Base-by-base conservation (phyloP, 2,113 vertebrate genomes). In the Microtus montanus region DNA sequence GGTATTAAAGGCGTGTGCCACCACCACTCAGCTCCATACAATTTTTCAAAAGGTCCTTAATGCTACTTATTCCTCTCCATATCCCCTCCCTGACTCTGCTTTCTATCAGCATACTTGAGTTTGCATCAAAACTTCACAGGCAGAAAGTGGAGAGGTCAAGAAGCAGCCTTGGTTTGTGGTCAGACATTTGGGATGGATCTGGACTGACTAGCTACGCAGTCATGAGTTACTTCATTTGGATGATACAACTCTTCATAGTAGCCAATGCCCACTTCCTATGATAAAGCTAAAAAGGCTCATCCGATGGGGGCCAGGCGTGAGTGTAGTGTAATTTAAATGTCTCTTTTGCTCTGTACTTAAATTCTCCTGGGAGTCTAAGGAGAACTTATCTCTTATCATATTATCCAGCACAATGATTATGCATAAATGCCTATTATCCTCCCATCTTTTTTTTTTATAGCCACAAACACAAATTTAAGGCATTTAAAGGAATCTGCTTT, bases 321-420 rank as follows among this genome's bases (percentile, higher is more conserved):
- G 26, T 10, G 22, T 84, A 30, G 4, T 63, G 15, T 75, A 75
- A 92, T 49, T 78, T n/a, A 80, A 94, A 47, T 66, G 24, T 38
- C 87, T 66, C n/a, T 28, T 88, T 88, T n/a, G 13, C 44, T 68
- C 13, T 94, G 44, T 20, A 15, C 35, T 93, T 91, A 35, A 77
- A 82, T 91, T 93, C 52, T 38, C 9, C 6, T 41, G 3, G 58
- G n/a, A 61, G 30, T 96, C 44, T 87, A 77, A 96, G 35, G 47
- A 71, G 33, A 82, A 70, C 5, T 66, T 73, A 91, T 78, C 80
- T 88, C 52, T 91, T 54, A 82, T 66, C 49, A 66, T 89, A 91
- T 77, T 88, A 89, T 89, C n/a, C 90, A 90, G 85, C 73, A 94
- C 73, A 91, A 44, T 91, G 74, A 83, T 93, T 95, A 91, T 68